Conservation (phyloP, 2,797 vertebrate genomes). For the Lutra lutra region DNA sequence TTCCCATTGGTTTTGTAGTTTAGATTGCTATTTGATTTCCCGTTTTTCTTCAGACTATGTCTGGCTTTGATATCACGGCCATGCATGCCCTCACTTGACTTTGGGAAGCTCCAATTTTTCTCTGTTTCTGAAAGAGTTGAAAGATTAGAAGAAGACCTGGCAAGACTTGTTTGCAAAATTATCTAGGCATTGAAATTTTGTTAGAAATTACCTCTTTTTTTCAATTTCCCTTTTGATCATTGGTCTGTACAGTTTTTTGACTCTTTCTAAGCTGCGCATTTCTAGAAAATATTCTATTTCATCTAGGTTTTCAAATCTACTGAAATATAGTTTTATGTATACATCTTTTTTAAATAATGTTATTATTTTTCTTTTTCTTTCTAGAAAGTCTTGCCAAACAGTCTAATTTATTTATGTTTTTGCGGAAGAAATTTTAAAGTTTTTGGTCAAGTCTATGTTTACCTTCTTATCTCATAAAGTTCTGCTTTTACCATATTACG, state of each 20-base stretch:
- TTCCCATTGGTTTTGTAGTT: slow-evolving; percentile 7
- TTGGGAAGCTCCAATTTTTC: slow-evolving; percentile 21
- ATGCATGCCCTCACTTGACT: neutral
- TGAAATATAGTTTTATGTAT: neutral
- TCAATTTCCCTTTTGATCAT: neutral
- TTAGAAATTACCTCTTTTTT: neutral
- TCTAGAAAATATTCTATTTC: neutral
- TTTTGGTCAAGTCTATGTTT: slow-evolving; percentile 2
- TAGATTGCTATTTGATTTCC: slow-evolving; percentile 25
- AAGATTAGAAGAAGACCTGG: neutral
- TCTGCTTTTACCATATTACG: neutral
- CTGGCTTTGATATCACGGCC: neutral
- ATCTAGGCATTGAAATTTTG: neutral
- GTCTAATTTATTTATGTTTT: neutral
- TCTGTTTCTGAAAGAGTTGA: neutral
- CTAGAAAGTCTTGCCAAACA: neutral
- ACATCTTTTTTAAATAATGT: neutral
- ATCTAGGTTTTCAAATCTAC: neutral
- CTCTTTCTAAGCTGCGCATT: neutral
- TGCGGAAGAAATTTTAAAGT: neutral
- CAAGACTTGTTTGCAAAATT: neutral
- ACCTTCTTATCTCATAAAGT: slow-evolving; percentile 25
- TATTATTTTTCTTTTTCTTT: neutral
- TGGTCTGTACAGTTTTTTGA: neutral
- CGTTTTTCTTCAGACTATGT: neutral